These are phyloP conservation scores for Ellobius talpinus DNA, from an alignment of 2,113 vertebrate genomes.

Conservation along the genomic window DNA sequence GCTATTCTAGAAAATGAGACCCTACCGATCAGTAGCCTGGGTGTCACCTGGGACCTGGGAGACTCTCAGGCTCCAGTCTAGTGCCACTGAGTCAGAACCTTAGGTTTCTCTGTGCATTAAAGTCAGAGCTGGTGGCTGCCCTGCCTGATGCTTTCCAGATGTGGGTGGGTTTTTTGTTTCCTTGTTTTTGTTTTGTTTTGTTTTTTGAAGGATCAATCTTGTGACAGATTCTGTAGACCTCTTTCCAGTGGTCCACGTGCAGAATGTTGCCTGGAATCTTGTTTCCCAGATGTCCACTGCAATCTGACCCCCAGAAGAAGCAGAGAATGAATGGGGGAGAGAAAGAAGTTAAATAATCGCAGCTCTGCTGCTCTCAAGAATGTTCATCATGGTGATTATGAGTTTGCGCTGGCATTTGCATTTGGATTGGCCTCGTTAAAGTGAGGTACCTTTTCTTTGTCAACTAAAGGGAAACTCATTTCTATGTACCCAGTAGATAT, in stretches of 20 bases:
- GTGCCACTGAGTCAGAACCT: not conserved
- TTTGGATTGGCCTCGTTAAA: not conserved
- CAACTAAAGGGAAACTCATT: slow-evolving; percentile 17
- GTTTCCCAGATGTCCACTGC: not conserved
- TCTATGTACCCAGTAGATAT: slow-evolving; percentile 3
- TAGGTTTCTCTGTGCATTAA: not conserved
- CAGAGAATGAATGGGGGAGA: not conserved
- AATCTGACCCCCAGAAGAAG: not conserved
- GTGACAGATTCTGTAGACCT: not conserved
- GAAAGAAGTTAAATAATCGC: not conserved
- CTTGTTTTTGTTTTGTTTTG: not conserved
- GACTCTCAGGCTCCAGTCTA: not conserved
- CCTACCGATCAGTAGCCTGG: not conserved
- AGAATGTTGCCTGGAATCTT: not conserved
- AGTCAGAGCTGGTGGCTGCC: not conserved
- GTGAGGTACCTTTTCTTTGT: not conserved
- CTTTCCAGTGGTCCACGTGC: not conserved
- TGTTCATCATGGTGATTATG: not conserved
- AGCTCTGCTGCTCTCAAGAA: not conserved
- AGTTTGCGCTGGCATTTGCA: not conserved
- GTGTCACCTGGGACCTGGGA: not conserved
- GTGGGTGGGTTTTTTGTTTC: not conserved
- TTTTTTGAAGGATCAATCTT: not conserved
- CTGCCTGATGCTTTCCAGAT: not conserved
- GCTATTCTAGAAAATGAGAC: not conserved